Evolutionary conservation across 1,140 invertebrate species (phyloP).

Genomic region (Yoshiicerus persimilis): DNA sequence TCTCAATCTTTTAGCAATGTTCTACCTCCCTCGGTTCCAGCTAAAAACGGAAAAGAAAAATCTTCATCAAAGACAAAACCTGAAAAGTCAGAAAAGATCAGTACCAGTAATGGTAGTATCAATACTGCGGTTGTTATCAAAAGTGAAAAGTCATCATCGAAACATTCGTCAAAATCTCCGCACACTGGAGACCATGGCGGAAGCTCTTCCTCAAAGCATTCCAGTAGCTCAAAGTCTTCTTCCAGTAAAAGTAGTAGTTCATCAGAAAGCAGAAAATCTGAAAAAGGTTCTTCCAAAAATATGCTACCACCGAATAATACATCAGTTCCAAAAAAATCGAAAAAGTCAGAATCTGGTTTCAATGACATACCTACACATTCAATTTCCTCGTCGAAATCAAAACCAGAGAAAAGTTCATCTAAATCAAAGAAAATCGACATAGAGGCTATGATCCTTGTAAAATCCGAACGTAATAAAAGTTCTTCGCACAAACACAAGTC

Average conservation of each 20-base stretch:
- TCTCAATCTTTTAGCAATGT: neutral
- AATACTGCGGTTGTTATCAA: neutral
- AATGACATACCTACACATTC: neutral
- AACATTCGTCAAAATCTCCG: slow-evolving; percentile 37
- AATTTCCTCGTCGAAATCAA: neutral
- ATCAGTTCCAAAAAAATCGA: slow-evolving; percentile 46
- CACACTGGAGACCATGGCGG: neutral
- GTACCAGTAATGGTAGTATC: neutral
- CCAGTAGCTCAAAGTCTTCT: slow-evolving; percentile 11
- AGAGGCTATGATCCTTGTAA: neutral
- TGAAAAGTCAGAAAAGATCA: neutral
- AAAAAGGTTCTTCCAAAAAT: slow-evolving; percentile 40
- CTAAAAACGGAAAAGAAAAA: slow-evolving; percentile 6
- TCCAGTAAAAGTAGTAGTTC: slow-evolving; percentile 11
- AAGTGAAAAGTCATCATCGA: slow-evolving; percentile 30
- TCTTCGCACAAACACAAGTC: slow-evolving; percentile 1
- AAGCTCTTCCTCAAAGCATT: slow-evolving; percentile 24
- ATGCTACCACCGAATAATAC: slow-evolving; percentile 46
- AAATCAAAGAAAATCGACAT: neutral
- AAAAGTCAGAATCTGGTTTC: slow-evolving; percentile 35
- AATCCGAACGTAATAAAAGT: neutral
- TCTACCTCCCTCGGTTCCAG: slow-evolving; percentile 55
- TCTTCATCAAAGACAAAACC: slow-evolving; percentile 19
- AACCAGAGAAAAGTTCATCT: neutral
- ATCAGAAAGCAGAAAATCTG: slow-evolving; percentile 18